A percentile compares a stretch with the other conserved stretches of the same genome.
Conservation (phyloP, 2,888 invertebrate species). For the Lasioglossum malachurum region DNA sequence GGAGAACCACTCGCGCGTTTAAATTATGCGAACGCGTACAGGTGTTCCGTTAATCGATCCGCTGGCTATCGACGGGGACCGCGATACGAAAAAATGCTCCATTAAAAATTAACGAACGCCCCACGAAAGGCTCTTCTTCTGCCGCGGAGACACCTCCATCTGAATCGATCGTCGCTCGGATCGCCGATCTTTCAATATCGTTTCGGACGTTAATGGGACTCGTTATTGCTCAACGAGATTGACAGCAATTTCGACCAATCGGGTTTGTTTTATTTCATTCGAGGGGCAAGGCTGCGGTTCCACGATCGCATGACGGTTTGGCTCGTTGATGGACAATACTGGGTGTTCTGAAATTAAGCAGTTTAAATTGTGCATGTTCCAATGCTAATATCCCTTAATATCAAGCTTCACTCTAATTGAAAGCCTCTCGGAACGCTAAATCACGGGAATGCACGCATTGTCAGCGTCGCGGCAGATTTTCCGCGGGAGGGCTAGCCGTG, state of each 20-base stretch:
- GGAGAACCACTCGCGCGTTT: no score
- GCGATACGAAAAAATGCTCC: background rate
- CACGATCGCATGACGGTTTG: background rate
- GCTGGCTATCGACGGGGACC: background rate
- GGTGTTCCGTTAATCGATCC: conserved; percentile 2
- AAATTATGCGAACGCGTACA: conserved; percentile 6
- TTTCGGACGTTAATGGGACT: background rate
- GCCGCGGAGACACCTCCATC: background rate
- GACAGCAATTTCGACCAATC: background rate
- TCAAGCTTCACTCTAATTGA: background rate
- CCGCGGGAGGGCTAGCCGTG: conserved; percentile 3
- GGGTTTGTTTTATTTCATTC: background rate
- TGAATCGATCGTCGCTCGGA: background rate
- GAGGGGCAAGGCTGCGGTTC: background rate
- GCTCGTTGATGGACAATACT: background rate
- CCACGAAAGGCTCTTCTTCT: background rate
- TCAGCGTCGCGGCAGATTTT: conserved; percentile 12
- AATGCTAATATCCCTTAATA: background rate
- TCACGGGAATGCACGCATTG: background rate
- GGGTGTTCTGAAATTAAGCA: background rate
- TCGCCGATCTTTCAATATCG: background rate
- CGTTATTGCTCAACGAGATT: background rate
- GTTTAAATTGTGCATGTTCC: no score
- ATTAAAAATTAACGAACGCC: conserved; percentile 11
- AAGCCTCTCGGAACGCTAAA: background rate